Evolutionary conservation across 2,888 invertebrate species (phyloP).

Genomic region (Cryptocheilus praepositus): DNA sequence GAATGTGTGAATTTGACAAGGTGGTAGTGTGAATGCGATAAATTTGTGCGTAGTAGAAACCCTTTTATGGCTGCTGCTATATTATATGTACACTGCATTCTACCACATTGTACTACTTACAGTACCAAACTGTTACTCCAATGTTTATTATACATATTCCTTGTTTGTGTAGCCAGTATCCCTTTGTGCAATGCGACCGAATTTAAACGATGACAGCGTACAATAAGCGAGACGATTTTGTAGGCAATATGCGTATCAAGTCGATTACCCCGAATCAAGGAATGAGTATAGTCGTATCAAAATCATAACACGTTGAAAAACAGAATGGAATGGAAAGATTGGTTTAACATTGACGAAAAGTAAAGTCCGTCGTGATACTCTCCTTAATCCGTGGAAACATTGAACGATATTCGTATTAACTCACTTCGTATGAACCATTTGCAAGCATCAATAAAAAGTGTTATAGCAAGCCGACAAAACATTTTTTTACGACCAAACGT

Average conservation of each 20-base stretch:
- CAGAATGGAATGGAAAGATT: slow-evolving; percentile 24
- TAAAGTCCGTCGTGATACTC: slow-evolving; percentile 41
- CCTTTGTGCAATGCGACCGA: slow-evolving; percentile 57
- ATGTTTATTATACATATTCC: slow-evolving; percentile 71
- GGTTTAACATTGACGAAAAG: slow-evolving; percentile 23
- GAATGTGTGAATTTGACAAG: slow-evolving; percentile 16
- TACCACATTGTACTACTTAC: slow-evolving; percentile 65
- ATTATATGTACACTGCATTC: slow-evolving; percentile 66
- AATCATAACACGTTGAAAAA: slow-evolving; percentile 27
- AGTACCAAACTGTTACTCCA: slow-evolving; percentile 62
- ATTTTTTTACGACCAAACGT: too few relatives aligned
- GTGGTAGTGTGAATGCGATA: slow-evolving; percentile 51
- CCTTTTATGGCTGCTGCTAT: slow-evolving; percentile 61
- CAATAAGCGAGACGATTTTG: slow-evolving; percentile 30
- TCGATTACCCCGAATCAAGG: slow-evolving; percentile 18
- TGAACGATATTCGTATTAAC: too few relatives aligned
- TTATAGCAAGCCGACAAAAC: too few relatives aligned
- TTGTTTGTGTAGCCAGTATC: slow-evolving; percentile 65
- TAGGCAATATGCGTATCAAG: slow-evolving; percentile 21
- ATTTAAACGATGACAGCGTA: slow-evolving; percentile 34
- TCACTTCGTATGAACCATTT: slow-evolving; percentile 57
- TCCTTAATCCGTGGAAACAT: too few relatives aligned
- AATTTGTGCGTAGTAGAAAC: slow-evolving; percentile 56
- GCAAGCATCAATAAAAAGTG: slow-evolving; percentile 48
- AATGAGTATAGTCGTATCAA: slow-evolving; percentile 12